Percentiles rank a stretch among this genome's conserved stretches.
These are phyloP conservation scores for Acrobasis consociella DNA, from an alignment of 2,888 invertebrate genomes.

Conservation along the genomic window DNA sequence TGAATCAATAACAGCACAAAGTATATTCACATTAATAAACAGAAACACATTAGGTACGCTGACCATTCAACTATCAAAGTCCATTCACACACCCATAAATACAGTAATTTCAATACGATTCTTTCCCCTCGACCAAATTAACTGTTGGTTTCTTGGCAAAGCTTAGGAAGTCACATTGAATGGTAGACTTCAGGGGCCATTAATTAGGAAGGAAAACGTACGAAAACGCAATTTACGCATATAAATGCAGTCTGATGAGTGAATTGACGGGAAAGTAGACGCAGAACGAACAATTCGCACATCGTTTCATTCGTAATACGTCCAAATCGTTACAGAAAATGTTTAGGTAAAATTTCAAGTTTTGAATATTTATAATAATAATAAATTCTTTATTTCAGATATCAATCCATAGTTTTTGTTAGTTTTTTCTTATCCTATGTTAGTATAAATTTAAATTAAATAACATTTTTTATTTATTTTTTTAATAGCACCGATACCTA, in stretches of 20 bases:
- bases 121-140: conserved; percentile 48
- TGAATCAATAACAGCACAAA: not conserved
- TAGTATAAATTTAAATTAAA: too few species aligned
- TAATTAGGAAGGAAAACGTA: conserved; percentile 47
- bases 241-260: conserved; percentile 55
- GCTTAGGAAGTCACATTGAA: conserved; percentile 15
- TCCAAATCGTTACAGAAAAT: not conserved
- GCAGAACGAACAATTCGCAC: not conserved
- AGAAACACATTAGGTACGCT: not conserved
- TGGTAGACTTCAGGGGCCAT: conserved; percentile 38
- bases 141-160: conserved; percentile 28
- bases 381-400: too few species aligned
- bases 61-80: conserved; percentile 12
- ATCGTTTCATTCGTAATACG: not conserved
- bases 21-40: not conserved
- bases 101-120: conserved; percentile 44
- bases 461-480: too few species aligned
- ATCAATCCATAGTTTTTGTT: too few species aligned
- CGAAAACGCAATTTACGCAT: conserved; percentile 56
- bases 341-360: too few species aligned
- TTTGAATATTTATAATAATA: too few species aligned
- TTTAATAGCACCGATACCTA: too few species aligned
- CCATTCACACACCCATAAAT: conserved; percentile 30
- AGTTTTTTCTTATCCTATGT: too few species aligned
- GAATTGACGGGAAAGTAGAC: not conserved